These are phyloP conservation scores for Diplolepis rosae DNA, from an alignment of 2,888 invertebrate genomes.

Conservation along the genomic window DNA sequence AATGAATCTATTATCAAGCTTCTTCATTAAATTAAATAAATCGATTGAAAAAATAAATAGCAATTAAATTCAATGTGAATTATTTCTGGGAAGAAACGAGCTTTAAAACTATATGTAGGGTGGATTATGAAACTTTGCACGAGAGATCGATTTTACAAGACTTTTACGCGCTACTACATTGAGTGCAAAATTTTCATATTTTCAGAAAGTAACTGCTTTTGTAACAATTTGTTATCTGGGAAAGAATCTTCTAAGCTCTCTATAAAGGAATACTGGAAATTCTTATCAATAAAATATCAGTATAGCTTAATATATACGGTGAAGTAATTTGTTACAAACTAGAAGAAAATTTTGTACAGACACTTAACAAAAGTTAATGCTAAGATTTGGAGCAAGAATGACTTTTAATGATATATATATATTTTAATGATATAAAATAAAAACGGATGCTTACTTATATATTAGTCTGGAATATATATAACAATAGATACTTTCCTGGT, in stretches of 20 bases:
- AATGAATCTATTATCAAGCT: too few species aligned
- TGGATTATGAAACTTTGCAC: neutral
- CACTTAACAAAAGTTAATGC: conserved; percentile 8
- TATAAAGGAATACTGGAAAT: conserved; percentile 19
- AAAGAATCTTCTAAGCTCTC: conserved; percentile 17
- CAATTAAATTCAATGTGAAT: neutral
- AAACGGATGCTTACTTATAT: too few species aligned
- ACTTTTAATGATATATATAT: too few species aligned
- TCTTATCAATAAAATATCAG: conserved; percentile 4
- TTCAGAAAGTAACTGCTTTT: conserved; percentile 2
- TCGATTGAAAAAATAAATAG: neutral
- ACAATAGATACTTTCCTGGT: too few species aligned
- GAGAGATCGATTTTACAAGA: neutral
- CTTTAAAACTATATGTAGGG: neutral
- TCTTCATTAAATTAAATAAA: too few species aligned
- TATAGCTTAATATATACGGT: conserved; percentile 18
- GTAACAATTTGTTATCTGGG: conserved; percentile 2
- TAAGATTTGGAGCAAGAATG: too few species aligned
- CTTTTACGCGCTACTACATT: neutral
- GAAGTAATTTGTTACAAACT: neutral
- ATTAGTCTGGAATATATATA: too few species aligned
- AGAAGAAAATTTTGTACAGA: neutral
- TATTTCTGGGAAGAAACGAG: neutral
- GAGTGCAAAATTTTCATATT: neutral
- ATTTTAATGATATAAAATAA: too few species aligned